Percentiles rank a stretch among this genome's conserved stretches.
These are phyloP conservation scores for Manis crassicaudata DNA, from an alignment of 2,797 vertebrate genomes.

Conservation along the genomic window DNA sequence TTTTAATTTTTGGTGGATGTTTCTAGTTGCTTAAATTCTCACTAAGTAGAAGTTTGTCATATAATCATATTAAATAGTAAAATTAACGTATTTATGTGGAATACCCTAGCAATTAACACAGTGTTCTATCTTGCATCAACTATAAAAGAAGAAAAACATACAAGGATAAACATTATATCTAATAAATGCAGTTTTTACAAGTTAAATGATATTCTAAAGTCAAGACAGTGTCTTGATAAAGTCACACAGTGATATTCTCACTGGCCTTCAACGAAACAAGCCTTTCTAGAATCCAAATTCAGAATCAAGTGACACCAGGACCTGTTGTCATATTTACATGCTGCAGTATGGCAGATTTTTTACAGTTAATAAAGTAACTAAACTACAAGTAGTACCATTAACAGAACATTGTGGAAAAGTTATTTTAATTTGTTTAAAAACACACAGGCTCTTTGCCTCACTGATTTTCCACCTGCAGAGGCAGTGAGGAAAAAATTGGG, in stretches of 20 bases:
- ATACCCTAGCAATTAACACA: neutral
- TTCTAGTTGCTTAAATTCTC: neutral
- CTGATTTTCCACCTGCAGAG: neutral
- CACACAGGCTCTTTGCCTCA: neutral
- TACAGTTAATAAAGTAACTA: neutral
- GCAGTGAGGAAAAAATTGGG: neutral
- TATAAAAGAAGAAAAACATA: neutral
- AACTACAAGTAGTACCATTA: neutral
- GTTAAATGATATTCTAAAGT: constrained; percentile 1
- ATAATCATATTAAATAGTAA: constrained; percentile 45
- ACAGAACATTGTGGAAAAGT: constrained; percentile 19
- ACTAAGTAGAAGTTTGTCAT: neutral
- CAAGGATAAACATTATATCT: neutral
- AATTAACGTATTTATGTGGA: neutral
- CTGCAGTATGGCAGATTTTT: neutral
- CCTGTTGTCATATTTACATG: neutral
- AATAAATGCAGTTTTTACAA: constrained; percentile 14
- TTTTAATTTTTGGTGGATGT: constrained; percentile 14
- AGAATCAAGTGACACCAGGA: neutral
- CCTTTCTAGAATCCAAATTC: neutral
- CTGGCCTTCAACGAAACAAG: neutral
- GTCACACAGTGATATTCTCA: neutral
- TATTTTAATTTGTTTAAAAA: constrained; percentile 44
- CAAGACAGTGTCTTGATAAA: neutral
- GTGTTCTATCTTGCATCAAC: neutral